These are phyloP conservation scores for Vireo altiloquus DNA, from an alignment of 2,113 vertebrate genomes.

Conservation along the genomic window DNA sequence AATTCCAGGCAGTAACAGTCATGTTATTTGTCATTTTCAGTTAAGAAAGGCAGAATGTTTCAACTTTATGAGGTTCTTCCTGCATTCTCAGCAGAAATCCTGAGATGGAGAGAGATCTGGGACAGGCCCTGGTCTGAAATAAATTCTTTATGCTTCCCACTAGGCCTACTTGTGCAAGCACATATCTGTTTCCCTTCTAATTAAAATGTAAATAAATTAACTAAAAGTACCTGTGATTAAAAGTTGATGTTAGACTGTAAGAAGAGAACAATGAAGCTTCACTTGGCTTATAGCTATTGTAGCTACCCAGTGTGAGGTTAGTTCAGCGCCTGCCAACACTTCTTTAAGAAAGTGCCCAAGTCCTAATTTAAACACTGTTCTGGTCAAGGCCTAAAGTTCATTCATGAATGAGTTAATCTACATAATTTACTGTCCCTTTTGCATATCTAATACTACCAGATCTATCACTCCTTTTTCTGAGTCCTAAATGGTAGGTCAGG, in stretches of 20 bases:
- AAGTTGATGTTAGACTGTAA: background rate
- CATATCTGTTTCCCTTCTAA: background rate
- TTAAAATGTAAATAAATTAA: background rate
- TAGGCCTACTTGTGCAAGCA: background rate
- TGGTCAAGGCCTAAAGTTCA: background rate
- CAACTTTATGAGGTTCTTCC: background rate
- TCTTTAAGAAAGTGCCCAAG: background rate
- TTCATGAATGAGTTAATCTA: background rate
- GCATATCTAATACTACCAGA: background rate
- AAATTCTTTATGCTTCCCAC: background rate
- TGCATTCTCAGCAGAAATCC: background rate
- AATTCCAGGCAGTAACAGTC: background rate
- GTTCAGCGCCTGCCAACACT: fast-evolving
- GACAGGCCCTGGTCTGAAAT: background rate
- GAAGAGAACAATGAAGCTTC: background rate
- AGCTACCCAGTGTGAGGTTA: background rate
- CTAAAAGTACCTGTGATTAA: background rate
- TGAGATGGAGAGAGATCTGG: background rate
- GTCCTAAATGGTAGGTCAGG: background rate
- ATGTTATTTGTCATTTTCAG: background rate
- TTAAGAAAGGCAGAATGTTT: background rate
- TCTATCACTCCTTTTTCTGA: background rate
- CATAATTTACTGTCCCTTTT: background rate
- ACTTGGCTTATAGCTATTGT: background rate
- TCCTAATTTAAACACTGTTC: background rate